Base-by-base conservation (phyloP, 1,140 invertebrate species). In the Cydia amplana region DNA sequence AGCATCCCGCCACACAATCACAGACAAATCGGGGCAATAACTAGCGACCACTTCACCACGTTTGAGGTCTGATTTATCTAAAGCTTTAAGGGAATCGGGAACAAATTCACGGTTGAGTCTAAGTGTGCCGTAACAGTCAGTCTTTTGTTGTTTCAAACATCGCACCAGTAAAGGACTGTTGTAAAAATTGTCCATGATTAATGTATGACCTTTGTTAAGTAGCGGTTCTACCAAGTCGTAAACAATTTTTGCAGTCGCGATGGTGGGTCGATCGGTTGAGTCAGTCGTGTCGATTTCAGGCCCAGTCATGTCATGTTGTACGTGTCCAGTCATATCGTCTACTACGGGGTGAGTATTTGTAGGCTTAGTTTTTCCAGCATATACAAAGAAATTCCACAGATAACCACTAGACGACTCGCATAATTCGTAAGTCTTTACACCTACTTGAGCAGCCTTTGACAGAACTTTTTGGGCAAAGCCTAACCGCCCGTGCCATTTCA, bases 131-230 rank as follows among this genome's bases (percentile, higher is more conserved):
- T 75, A 78, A 46, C 64, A 70, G 28, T 83, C 80, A 0, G 78
- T 83, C 10, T 73, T n/a, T 40, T 78, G 74, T 40, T 12, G 6
- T 78, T 82, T 82, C 9, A 83, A 74, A 64, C 20, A 76, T 12
- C 78, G 43, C 51, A 49, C 20, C 55, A 77, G 75, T 75, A 81
- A 78, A 40, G 77, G 78, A 74, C 63, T 67, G 74, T 80, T 83
- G 49, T 82, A 82, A 70, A 80, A 83, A 77, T 82, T 80, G 40
- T 77, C 82, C 82, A 84, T 84, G 64, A 83, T 76, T 75, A 83
- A 49, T 10, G 80, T 80, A 28, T 83, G 78, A n/a, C 82, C 82
- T 12, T 60, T 72, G 32, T 83, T 16, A 67, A 81, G 73, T 12
- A 83, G 74, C 0, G 79, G 82, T 63, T 80, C 51, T 7, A 77